A percentile compares a stretch with the other conserved stretches of the same genome.
Conservation (phyloP, 2,113 vertebrate genomes). For the Albula glossodonta region DNA sequence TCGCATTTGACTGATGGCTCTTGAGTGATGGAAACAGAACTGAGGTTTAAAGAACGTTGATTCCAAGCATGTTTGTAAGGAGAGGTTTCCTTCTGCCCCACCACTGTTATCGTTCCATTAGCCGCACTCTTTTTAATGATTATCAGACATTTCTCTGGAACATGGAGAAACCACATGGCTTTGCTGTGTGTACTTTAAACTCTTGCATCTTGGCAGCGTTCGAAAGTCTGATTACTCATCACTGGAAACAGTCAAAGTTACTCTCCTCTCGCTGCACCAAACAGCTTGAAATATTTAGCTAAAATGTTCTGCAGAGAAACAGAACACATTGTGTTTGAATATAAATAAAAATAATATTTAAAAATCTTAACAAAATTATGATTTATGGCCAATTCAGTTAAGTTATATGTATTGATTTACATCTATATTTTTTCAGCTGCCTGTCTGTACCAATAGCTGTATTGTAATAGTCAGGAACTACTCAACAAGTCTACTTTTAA, state of each 20-base stretch:
- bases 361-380: not conserved
- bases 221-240: constrained; percentile 46
- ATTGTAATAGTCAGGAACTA: too few species aligned
- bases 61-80: constrained; percentile 41
- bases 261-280: constrained; percentile 27
- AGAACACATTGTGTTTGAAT: constrained; percentile 11
- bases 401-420: not conserved
- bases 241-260: constrained; percentile 19
- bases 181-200: constrained; percentile 17
- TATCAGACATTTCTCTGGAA: constrained; percentile 31
- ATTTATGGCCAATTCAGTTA: not conserved
- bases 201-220: constrained; percentile 46
- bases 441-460: not conserved
- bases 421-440: not conserved
- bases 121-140: not conserved
- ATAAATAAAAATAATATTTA: not conserved
- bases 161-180: not conserved
- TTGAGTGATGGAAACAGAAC: too few species aligned
- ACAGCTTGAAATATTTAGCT: constrained; percentile 37
- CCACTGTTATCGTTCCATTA: not conserved
- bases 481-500: too few species aligned
- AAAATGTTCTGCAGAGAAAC: constrained; percentile 20
- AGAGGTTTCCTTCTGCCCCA: not conserved
- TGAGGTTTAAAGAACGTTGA: constrained; percentile 19
- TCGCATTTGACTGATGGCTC: not conserved